Evolutionary conservation across 2,797 vertebrate genomes (phyloP), one percentile per base, ranked within the genome.

Genomic region (Toxotes lorentzi): DNA sequence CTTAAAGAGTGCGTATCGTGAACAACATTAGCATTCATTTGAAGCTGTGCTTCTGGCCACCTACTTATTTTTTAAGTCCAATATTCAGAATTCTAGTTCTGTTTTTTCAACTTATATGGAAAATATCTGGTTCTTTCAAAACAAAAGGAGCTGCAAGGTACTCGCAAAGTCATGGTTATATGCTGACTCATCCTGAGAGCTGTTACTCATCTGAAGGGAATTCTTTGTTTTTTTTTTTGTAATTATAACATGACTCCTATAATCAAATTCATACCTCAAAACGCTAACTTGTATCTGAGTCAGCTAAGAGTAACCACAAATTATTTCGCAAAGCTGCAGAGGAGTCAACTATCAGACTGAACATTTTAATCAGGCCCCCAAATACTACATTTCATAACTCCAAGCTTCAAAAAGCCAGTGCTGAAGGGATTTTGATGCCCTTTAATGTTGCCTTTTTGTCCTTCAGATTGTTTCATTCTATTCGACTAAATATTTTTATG

Each of bases 181-280:
- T 23, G 23, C 30, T 43, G 48, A 73, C 72, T 83, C 69, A 68
- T 30, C 13, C 70, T 3, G 8, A 9, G 4, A 61, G 0, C 35
- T 1, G 67, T 69, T 70, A 69, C 24, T 72, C 56, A 82, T 50
- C 24, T 12, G 7, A 48, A 32, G 13, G 19, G 69, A 70, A 79
- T 81, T 64, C 16, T 17, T 21, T 47, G 13, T 4, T 21, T 47
- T 5, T 5, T 2, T 12, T 13, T 65, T 2, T 35, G 38, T 11
- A 8, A 41, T 57, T 12, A 56, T 24, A n/a, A 11, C 10, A 47
- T 78, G 47, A 54, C 10, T 21, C 16, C 3, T 68, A 30, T 54
- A 34, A 54, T 58, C 30, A 30, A 12, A 54, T 27, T 27, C 38
- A 62, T 57, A 51, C 40, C 38, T 62, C 11, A 59, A 59, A 73